Conservation (phyloP, 1,140 invertebrate genomes). For the Hydropsyche tenuis region DNA sequence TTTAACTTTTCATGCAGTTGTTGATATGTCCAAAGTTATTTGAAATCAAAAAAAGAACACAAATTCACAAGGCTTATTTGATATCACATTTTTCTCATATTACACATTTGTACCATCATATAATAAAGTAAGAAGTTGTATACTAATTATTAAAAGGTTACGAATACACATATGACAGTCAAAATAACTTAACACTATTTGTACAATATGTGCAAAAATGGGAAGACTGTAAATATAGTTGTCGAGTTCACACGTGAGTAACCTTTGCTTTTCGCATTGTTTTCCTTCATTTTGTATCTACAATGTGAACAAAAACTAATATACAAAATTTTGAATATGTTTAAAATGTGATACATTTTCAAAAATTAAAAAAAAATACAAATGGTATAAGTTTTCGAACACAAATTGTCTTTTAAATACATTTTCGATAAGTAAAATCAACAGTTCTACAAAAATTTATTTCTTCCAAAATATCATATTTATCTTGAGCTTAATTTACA, state of each 20-base stretch:
- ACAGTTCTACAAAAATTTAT: too few species aligned
- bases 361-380: background rate
- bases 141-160: constrained; percentile 12
- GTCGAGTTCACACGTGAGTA: background rate
- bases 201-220: constrained; percentile 38
- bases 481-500: too few species aligned
- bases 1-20: too few species aligned
- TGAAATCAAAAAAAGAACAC: background rate
- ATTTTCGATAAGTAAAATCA: too few species aligned
- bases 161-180: constrained; percentile 20
- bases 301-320: too few species aligned
- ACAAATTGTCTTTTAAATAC: background rate
- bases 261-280: background rate
- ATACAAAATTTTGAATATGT: too few species aligned
- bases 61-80: constrained; percentile 14
- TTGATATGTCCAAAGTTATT: constrained; percentile 6
- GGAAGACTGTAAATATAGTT: constrained; percentile 34
- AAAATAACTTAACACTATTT: constrained; percentile 40
- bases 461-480: too few species aligned
- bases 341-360: too few species aligned
- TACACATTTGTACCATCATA: constrained; percentile 19
- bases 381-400: background rate
- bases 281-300: background rate
- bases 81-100: constrained; percentile 19
- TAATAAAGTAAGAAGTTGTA: background rate